phyloP scores from a whole-genome alignment of 1,140 invertebrate species.

The Aphaenogaster ashmeadi region DNA sequence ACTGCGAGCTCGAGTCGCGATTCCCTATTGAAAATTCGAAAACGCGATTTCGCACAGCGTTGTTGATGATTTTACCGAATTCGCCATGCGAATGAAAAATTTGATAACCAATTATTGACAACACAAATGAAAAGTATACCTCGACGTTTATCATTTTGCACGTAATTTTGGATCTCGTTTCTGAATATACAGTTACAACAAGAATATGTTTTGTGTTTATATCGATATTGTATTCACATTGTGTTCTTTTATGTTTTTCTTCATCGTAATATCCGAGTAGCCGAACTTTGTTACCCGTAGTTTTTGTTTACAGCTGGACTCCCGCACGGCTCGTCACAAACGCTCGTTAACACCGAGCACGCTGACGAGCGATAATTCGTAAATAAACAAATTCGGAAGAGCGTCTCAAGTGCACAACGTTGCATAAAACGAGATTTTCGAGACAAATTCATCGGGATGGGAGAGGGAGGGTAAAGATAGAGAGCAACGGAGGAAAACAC shows the following conservation, averaged over 20 bases:
- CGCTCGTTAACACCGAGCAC: background rate
- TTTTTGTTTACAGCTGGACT: background rate
- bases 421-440: slow-evolving; percentile 42
- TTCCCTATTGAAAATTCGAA: background rate
- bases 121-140: background rate
- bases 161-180: background rate
- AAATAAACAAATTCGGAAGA: slow-evolving; percentile 37
- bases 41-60: background rate
- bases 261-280: background rate
- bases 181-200: background rate
- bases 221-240: background rate
- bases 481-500: slow-evolving; percentile 32
- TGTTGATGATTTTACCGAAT: slow-evolving; percentile 1
- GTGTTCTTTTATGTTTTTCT: background rate
- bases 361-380: slow-evolving; percentile 14
- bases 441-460: slow-evolving; percentile 21
- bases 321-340: background rate
- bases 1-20: background rate
- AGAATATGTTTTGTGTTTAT: background rate
- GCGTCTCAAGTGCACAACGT: background rate
- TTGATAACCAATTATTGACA: background rate
- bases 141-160: background rate
- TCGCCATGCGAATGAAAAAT: background rate
- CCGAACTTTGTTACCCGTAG: background rate
- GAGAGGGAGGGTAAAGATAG: slow-evolving; percentile 37